Base-by-base conservation (phyloP, 2,797 vertebrate genomes). In the Liparis tanakae region DNA sequence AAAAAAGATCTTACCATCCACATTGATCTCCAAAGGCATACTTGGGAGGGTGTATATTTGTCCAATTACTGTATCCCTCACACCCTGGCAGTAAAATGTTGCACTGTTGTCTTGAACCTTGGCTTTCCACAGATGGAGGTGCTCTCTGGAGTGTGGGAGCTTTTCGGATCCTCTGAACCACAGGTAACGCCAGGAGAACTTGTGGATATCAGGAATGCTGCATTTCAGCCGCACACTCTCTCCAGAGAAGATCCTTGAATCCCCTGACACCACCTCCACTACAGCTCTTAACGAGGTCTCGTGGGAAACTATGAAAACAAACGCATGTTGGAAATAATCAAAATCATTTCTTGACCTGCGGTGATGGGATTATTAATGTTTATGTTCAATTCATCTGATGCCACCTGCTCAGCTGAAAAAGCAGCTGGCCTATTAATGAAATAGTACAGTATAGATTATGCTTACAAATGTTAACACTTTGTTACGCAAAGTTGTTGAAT, bases 1-100 rank as follows among this genome's bases (percentile, higher is more conserved):
- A 44, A 63, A 74, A 6, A 43, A 36, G 10, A n/a, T 14, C 84
- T 85, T 82, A 95, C 94, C 90, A 53, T 92, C 88, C 56, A 94
- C 88, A 0, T 33, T 25, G 59, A 94, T 79, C 20, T 81, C 61
- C 22, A 91, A 9, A 0, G 91, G 89, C 6, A 76, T 50, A 64
- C 94, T 95, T 37, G 33, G 3, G 8, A 8, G 44, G 10, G 85
- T 89, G 0, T 25, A 5, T 7, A 72, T 43, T 3, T 66, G 8
- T 68, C 69, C 82, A 18, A 86, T 17, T 0, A 0, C 0, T 0
- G 88, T 72, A 1, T 76, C 18, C 54, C 78, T 88, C 41, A 50
- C 3, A 48, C 89, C 93, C 79, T 85, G 70, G 69, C 94, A 95
- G 74, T 61, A 84, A 78, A 69, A 93, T 10, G 73, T 80, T 9